Evolutionary conservation across 2,113 vertebrate genomes (phyloP), one percentile per base, ranked within the genome.

Genomic region (Heliornis fulica): DNA sequence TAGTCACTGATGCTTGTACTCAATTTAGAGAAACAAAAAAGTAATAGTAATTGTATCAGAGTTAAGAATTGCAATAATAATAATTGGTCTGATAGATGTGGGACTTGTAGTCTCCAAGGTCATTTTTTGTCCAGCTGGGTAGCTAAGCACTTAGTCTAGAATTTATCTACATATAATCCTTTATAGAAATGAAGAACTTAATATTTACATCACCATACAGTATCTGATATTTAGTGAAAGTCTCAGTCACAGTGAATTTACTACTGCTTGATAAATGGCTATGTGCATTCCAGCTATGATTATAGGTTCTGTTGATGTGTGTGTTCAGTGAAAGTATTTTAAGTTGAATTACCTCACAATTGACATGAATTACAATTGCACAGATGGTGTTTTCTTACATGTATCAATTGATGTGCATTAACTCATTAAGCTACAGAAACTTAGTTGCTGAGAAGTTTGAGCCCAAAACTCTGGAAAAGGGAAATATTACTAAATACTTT

Each of bases 321-420:
- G 29, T 78, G 31, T 82, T 90, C 82, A 79, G 78, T 79, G 57
- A 87, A 93, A 90, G 88, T 92, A 87, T 72, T 94, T 95, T 90
- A 90, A 87, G 60, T 75, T 93, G 78, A 63, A 95, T 75, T 90
- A 90, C 51, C 56, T 94, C 64, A 75, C 57, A 78, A 84, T 5
- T 63, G 26, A 77, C 45, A 83, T 80, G 89, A 95, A 86, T 89
- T 83, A 92, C 65, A 71, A 86, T 89, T 90, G 60, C 28, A 74
- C 80, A 83, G 86, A 83, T 96, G 69, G 69, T 84, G 60, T 90
- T 93, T 89, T 90, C 76, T 89, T 90, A 65, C 41, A 40, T 95
- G 3, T 76, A 90, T 86, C 76, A 65, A 69, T 40, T 83, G 79
- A 80, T 86, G 83, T 80, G 13, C 34, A 69, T 87, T 94, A 94